phyloP scores from a whole-genome alignment of 2,113 vertebrate genomes.

The Daubentonia madagascariensis region DNA sequence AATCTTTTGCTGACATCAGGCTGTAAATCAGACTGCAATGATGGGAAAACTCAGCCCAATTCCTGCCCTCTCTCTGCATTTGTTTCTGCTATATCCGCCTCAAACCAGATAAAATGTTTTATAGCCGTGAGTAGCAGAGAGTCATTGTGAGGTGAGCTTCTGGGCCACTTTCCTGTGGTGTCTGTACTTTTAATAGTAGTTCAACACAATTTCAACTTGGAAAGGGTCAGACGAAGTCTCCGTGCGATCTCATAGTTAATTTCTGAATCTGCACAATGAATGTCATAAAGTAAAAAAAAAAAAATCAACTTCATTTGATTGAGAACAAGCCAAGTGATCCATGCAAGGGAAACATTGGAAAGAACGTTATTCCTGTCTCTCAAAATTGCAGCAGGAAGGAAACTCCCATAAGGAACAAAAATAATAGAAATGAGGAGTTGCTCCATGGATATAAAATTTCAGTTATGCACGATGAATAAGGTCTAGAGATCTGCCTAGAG shows the following conservation, averaged over 20 bases:
- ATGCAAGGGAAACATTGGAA: neutral
- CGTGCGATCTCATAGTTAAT: neutral
- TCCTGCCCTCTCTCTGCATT: neutral
- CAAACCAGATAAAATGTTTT: conserved; percentile 4
- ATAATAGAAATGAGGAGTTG: neutral
- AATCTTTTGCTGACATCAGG: neutral
- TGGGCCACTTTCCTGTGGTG: neutral
- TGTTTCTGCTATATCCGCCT: neutral
- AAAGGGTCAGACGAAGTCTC: neutral
- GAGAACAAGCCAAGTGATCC: neutral
- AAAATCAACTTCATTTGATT: neutral
- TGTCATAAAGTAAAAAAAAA: neutral
- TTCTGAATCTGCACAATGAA: neutral
- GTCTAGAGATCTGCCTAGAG: neutral
- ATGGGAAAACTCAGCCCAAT: neutral
- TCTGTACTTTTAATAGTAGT: neutral
- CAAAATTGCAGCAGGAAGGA: neutral
- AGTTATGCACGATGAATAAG: neutral
- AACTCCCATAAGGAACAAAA: neutral
- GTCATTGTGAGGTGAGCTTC: neutral
- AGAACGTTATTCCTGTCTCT: neutral
- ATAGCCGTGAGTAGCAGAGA: neutral
- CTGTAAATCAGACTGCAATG: neutral
- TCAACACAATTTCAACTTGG: neutral
- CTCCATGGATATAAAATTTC: neutral